phyloP scores from a whole-genome alignment of 2,888 invertebrate genomes.

The Polyommatus iphigenia region DNA sequence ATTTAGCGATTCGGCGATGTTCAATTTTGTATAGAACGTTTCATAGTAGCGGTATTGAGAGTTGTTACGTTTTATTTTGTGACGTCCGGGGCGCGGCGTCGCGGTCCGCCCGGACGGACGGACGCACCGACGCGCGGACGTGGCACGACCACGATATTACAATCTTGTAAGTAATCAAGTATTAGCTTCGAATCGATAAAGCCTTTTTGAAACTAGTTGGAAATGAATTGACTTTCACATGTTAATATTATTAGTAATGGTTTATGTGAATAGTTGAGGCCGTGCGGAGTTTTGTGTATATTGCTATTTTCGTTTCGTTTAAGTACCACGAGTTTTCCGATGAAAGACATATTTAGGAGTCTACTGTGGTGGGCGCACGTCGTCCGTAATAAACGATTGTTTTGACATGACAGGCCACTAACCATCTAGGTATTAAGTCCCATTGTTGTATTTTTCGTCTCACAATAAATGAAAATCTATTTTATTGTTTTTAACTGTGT shows the following conservation, averaged over 20 bases:
- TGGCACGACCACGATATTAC: slow-evolving; percentile 71
- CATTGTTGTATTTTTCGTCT: slow-evolving; percentile 81
- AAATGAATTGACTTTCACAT: slow-evolving; percentile 74
- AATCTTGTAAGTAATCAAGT: slow-evolving; percentile 80
- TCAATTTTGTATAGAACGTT: slow-evolving; percentile 80
- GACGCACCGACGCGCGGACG: slow-evolving; percentile 38
- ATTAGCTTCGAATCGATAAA: slow-evolving; percentile 80
- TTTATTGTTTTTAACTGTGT: slow-evolving; percentile 78
- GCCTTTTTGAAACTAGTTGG: slow-evolving; percentile 76
- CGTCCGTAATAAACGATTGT: slow-evolving; percentile 63
- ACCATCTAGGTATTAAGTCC: slow-evolving; percentile 80
- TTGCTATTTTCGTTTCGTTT: slow-evolving; percentile 73
- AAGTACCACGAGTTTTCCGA: slow-evolving; percentile 72
- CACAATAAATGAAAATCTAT: slow-evolving; percentile 81
- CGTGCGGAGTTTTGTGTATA: slow-evolving; percentile 74
- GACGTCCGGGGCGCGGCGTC: slow-evolving; percentile 55
- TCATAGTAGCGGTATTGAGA: slow-evolving; percentile 76
- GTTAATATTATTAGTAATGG: slow-evolving; percentile 72
- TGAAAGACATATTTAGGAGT: slow-evolving; percentile 79
- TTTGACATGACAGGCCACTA: slow-evolving; percentile 78
- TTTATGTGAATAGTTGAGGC: slow-evolving; percentile 71
- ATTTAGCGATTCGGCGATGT: slow-evolving; percentile 77
- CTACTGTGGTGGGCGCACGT: slow-evolving; percentile 49
- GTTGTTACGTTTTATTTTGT: slow-evolving; percentile 75
- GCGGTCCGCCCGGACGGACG: slow-evolving; percentile 41